These are phyloP conservation scores for Marcusenius ussheri DNA, from an alignment of 2,113 vertebrate species.

Conservation along the genomic window DNA sequence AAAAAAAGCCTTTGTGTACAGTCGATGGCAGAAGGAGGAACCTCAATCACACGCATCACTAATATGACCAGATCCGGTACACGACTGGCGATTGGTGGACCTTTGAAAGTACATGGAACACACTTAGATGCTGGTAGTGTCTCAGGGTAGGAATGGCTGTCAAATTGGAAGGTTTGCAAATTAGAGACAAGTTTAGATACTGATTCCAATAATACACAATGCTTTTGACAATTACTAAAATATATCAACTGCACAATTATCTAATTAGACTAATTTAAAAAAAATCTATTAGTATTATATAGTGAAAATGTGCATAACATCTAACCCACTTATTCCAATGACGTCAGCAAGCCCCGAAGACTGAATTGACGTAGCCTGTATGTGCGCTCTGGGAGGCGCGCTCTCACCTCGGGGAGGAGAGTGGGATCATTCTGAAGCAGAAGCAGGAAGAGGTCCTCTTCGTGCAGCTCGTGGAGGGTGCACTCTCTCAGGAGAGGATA, in stretches of 20 bases:
- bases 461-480: slow-evolving; percentile 48
- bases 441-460: slow-evolving; percentile 53
- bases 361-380: neutral
- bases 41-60: neutral
- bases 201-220: neutral
- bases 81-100: neutral
- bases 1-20: neutral
- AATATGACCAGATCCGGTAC: neutral
- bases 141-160: slow-evolving; percentile 4
- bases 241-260: neutral
- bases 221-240: neutral
- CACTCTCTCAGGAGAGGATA: slow-evolving; percentile 44
- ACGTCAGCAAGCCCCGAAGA: neutral
- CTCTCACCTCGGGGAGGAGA: slow-evolving; percentile 55
- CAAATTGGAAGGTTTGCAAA: slow-evolving; percentile 10
- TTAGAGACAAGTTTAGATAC: neutral
- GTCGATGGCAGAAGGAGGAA: neutral
- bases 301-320: neutral
- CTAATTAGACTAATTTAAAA: neutral
- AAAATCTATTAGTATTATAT: neutral
- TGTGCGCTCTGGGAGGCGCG: neutral
- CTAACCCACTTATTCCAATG: neutral
- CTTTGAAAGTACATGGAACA: neutral
- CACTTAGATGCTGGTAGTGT: neutral
- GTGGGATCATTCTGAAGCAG: slow-evolving; percentile 58